Evolutionary conservation across 2,888 invertebrate genomes (phyloP).

Genomic region (Paralinhomoeus sp.): DNA sequence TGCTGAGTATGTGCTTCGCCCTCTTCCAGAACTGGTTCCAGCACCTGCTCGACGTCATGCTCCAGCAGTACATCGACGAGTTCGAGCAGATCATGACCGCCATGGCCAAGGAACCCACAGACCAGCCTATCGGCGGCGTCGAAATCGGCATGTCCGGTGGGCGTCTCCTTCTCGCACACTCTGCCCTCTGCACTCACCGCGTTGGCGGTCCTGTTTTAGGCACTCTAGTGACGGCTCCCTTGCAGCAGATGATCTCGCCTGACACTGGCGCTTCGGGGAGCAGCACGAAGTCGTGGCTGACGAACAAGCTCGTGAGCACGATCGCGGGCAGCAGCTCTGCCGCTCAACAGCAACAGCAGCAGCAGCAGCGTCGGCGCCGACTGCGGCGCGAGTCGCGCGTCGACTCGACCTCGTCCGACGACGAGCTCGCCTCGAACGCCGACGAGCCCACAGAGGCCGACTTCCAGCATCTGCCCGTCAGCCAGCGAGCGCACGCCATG

Average conservation of each 20-base stretch:
- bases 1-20: conserved; percentile 22
- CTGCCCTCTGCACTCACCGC: too few relatives aligned
- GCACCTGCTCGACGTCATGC: conserved; percentile 11
- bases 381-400: neutral
- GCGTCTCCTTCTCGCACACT: too few relatives aligned
- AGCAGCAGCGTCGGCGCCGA: too few relatives aligned
- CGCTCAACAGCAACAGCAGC: too few relatives aligned
- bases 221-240: too few relatives aligned
- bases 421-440: neutral
- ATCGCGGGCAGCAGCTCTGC: neutral
- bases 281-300: neutral
- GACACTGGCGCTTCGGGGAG: neutral
- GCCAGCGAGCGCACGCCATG: neutral
- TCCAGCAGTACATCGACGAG: conserved; percentile 19
- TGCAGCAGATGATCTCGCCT: too few relatives aligned
- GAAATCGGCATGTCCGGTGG: too few relatives aligned
- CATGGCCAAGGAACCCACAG: neutral
- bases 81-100: conserved; percentile 16
- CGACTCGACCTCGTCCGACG: neutral
- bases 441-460: neutral
- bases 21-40: conserved; percentile 13
- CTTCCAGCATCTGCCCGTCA: neutral
- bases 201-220: too few relatives aligned
- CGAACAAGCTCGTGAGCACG: neutral
- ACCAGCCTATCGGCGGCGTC: too few relatives aligned